Base-by-base conservation (phyloP, 37 sponge, comb jelly and placozoan genomes). In the Theonella swinhoei region DNA sequence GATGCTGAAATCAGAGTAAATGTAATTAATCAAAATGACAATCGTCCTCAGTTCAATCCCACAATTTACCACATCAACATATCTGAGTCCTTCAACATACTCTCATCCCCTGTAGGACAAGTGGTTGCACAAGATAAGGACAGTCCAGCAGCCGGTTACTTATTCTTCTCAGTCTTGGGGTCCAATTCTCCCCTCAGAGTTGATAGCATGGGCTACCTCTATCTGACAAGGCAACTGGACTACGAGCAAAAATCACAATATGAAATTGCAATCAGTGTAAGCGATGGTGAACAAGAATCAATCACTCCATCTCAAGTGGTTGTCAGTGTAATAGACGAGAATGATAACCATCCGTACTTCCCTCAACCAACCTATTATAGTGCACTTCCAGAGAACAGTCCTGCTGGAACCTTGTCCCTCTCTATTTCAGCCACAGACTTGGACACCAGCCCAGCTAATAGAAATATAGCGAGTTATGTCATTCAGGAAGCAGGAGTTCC, bases 1-100 rank as follows among this genome's bases (percentile, higher is more conserved):
- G 42, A 84, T 68, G 85, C 90, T 39, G 73, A 72, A 29, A 80
- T 90, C 20, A 70, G 77, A 7, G 73, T 90, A 30, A n/a, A 26
- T 38, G 90, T 90, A 11, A 17, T 64, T 41, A 81, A 92, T 30
- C 72, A 70, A 66, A 92, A 92, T 39, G 92, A 92, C 66, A 88
- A 92, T 42, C 72, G 60, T 7, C 92, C 92, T 0, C 25, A 8
- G 19, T 88, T 92, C 64, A 60, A 67, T 29, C 40, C 34, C 23
- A 40, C 23, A 28, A 39, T 69, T 11, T 92, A 87, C 26, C 3
- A 66, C 2, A 67, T 80, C 31, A 90, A 80, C 62, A 64, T 90
- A 11, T 83, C 90, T 0, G 90, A 90, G 76, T 33, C 73, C 23
- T 83, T 79, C 30, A 35, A 26, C 1, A 26, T 80, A 9, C 73